Percentiles rank a stretch among this genome's conserved stretches.
These are phyloP conservation scores for Eupithecia tripunctaria DNA, from an alignment of 2,888 invertebrate species.

Conservation along the genomic window DNA sequence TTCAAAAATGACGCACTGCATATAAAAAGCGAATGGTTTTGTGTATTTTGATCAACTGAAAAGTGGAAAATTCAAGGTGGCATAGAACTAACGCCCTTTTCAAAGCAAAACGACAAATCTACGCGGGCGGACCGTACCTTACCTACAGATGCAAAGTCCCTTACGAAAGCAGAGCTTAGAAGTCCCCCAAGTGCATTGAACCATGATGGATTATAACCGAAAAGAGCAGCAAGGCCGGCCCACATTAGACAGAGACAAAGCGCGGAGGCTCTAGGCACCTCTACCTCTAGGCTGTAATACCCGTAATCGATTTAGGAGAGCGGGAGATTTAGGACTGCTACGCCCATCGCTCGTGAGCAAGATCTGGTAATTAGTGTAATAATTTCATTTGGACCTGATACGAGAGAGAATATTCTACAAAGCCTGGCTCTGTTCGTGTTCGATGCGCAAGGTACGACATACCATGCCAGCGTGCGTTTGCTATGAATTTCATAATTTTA, in stretches of 20 bases:
- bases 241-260: conserved; percentile 80
- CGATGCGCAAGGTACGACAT: too few species aligned
- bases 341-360: conserved; percentile 73
- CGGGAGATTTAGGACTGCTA: conserved; percentile 74
- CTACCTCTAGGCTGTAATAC: conserved; percentile 58
- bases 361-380: conserved; percentile 81
- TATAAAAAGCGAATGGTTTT: neutral
- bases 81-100: neutral
- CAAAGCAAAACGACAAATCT: neutral
- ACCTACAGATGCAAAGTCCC: conserved; percentile 26
- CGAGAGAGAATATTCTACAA: neutral
- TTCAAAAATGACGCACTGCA: too few species aligned
- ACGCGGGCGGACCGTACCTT: neutral
- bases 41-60: neutral
- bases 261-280: conserved; percentile 67
- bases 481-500: too few species aligned
- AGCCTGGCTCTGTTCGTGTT: too few species aligned
- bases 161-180: conserved; percentile 55
- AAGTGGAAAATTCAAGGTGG: neutral
- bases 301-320: conserved; percentile 79
- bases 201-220: conserved; percentile 74
- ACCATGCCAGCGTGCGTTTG: too few species aligned
- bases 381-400: conserved; percentile 71
- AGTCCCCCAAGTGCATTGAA: conserved; percentile 70
- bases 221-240: conserved; percentile 74